Evolutionary conservation across 2,797 vertebrate genomes (phyloP), one percentile per base, ranked within the genome.

Genomic region (Cryptoprocta ferox): DNA sequence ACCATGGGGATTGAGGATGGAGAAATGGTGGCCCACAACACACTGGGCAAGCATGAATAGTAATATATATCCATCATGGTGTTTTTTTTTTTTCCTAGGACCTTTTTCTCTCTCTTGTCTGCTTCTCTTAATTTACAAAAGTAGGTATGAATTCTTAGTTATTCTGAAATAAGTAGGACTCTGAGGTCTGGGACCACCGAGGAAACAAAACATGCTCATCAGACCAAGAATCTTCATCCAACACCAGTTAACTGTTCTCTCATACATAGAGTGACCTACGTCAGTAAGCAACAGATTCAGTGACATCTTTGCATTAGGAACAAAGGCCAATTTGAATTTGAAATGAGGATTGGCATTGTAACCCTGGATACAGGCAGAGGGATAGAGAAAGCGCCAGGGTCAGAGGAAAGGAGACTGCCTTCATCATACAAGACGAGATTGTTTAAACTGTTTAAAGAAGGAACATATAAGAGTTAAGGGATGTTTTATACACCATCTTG

Each of bases 281-380:
- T 45, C 79, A 42, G 75, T 61, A 87, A 66, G 50, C 3, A 32
- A 78, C 45, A 89, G 65, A 71, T 15, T 88, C 45, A 80, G 50
- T 80, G 79, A 82, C 19, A 50, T 91, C 42, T 75, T 90, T 90
- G 45, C 28, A 68, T 48, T 65, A 28, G 59, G 92, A 89, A 89
- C 15, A 82, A 53, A 94, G 63, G 19, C 9, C 19, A 84, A 56
- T 79, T 92, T 92, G 73, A 97, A 88, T 93, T 94, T 93, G 48
- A 85, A 91, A 73, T 79, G 28, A 93, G 53, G 37, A 66, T 53
- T 24, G 87, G 56, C 32, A 59, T 61, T 82, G 68, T 61, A 61
- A 94, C 56, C 18, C 39, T 91, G 65, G 19, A 78, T 65, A 70
- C 13, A 83, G 66, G 93, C 35, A 81, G 66, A 92, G 42, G 37